Base-by-base conservation (phyloP, 2,888 invertebrate genomes). In the Nephrotoma flavescens region DNA sequence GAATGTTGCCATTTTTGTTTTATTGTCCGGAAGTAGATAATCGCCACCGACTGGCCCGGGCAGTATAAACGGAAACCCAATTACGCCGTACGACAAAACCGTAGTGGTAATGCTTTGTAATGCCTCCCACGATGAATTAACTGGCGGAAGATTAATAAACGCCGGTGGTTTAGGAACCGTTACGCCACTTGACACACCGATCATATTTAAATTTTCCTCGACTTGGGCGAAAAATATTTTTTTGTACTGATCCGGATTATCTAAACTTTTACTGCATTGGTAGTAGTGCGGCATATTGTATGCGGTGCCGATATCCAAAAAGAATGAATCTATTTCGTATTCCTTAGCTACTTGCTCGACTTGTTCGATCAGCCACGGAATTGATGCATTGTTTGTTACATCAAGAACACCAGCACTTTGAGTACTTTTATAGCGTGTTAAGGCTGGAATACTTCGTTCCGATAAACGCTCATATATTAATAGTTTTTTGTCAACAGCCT, bases 1-100 rank as follows among this genome's bases (percentile, higher is more conserved):
- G 87, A 94, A 94, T 19, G 94, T 90, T 6, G 90, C 88, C 90
- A 91, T 91, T 89, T 91, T 91, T 12, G 87, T 86, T 11, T 86
- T 92, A 85, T 92, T 92, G 1, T 93, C 93, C 2, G 94, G 94
- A 88, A 95, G 92, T 86, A 94, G 93, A 83, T 95, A 95, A 89
- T 97, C 97, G 0, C 98, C 99, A 0, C 99, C 99, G 0, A 99
- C 97, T 4, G 98, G 96, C 0, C 98, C 98, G 0, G 98, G 97
- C 93, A 98, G 95, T 83, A 98, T 94, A 89, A 98, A 98, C 0
- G 98, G 98, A 91, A 96, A 98, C 0, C 99, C 99, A 86, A 97
- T 95, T 41, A 98, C 94, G 0, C 98, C 98, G 88, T 98, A 96
- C 0, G 96, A 96, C 41, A 98, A 91, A 87, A 97, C 95, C 0